A percentile compares a stretch with the other conserved stretches of the same genome.
Evolutionary conservation across 2,888 invertebrate genomes (phyloP).

Genomic region (Meganola albula): DNA sequence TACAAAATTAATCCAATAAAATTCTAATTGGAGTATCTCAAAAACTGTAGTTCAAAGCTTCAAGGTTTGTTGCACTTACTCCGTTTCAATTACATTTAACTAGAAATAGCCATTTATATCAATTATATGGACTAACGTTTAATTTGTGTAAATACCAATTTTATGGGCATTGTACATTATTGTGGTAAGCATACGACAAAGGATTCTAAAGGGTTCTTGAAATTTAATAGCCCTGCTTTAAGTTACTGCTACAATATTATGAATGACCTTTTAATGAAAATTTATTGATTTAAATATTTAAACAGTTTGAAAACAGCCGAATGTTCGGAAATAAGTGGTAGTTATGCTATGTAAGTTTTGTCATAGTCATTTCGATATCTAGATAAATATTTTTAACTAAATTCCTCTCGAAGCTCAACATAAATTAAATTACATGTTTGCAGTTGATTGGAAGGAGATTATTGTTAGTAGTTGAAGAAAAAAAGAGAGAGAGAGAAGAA

Average conservation of each 20-base stretch:
- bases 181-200: slow-evolving; percentile 43
- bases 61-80: slow-evolving; percentile 45
- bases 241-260: slow-evolving; percentile 34
- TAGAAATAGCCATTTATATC: slow-evolving; percentile 73
- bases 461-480: too few relatives aligned
- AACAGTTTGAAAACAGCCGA: too few relatives aligned
- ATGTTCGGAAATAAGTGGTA: too few relatives aligned
- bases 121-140: slow-evolving; percentile 61
- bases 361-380: too few relatives aligned
- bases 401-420: too few relatives aligned
- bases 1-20: slow-evolving; percentile 17
- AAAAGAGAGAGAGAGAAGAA: too few relatives aligned
- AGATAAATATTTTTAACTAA: too few relatives aligned
- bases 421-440: too few relatives aligned
- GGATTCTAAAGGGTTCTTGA: slow-evolving; percentile 54
- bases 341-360: too few relatives aligned
- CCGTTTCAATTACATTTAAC: slow-evolving; percentile 65
- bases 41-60: slow-evolving; percentile 19
- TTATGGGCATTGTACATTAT: slow-evolving; percentile 62
- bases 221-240: slow-evolving; percentile 52
- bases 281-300: slow-evolving; percentile 45
- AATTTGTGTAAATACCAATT: slow-evolving; percentile 74
- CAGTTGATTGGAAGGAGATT: too few relatives aligned
- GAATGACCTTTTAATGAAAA: slow-evolving; percentile 49
- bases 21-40: slow-evolving; percentile 14